Base-by-base conservation (phyloP, 2,888 invertebrate genomes). In the Phragmatobia fuliginosa region DNA sequence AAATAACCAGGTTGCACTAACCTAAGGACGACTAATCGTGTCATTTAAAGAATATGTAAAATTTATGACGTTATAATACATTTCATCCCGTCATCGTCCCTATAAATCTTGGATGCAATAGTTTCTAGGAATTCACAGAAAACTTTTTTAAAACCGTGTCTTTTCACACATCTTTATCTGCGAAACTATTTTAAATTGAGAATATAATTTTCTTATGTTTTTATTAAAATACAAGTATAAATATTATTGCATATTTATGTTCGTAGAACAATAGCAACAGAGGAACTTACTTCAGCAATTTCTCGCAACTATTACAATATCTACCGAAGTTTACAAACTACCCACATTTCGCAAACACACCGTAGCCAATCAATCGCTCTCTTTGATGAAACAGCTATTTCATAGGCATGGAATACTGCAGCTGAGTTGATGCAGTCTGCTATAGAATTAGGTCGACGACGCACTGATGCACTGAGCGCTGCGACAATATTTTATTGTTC, bases 381-480 rank as follows among this genome's bases (percentile, higher is more conserved):
- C 56, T 63, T 58, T 45, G 68, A 68, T 68, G 68, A 58, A 63
- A 59, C 28, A 52, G 49, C 56, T 61, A 52, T 68, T 68, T 61
- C 33, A 69, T 62, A 65, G 60, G 36, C 64, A 69, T 64, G 68
- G 49, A 69, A 64, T 25, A 64, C 59, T 65, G 68, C 64, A 68
- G 67, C 25, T 21, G 25, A 65, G 72, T 74, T 79, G 74, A 71
- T 62, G 68, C 61, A 66, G 70, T 36, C 66, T 41, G 67, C 60
- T 71, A 71, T 21, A 45, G 65, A 79, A 79, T 73, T 77, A 63
- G 78, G 80, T 77, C 74, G 65, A 14, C 25, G 58, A 66, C 61
- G 49, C 65, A 69, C 62, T 70, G 77, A 18, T 25, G 60, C 59
- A 38, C 66, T 67, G 11, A 58, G 45, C 60, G 68, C 74, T 68